A percentile compares a stretch with the other conserved stretches of the same genome.
These are phyloP conservation scores for Popillia japonica DNA, from an alignment of 1,140 invertebrate genomes.

Conservation along the genomic window DNA sequence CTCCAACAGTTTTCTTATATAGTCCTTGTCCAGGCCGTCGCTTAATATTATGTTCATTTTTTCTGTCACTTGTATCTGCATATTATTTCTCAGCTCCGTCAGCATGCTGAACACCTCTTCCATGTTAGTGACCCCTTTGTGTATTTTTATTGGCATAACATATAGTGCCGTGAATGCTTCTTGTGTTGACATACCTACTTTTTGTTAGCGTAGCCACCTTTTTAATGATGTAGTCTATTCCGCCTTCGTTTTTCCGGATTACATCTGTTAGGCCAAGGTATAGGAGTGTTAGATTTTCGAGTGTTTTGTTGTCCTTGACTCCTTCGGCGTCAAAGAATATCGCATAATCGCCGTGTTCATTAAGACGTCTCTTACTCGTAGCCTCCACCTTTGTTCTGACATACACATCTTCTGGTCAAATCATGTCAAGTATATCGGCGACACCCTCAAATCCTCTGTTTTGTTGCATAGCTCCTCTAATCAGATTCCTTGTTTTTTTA, in stretches of 20 bases:
- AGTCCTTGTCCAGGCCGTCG: not conserved
- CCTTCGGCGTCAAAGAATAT: not conserved
- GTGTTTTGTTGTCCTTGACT: not conserved
- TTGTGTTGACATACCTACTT: not conserved
- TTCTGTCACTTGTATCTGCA: not conserved
- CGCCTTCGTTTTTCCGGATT: not conserved
- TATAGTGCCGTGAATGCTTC: not conserved
- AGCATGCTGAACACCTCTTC: not conserved
- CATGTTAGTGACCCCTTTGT: not conserved
- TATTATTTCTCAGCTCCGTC: not conserved
- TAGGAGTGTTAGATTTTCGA: not conserved
- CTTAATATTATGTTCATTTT: not conserved
- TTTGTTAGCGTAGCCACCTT: not conserved
- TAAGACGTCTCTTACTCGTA: not conserved
- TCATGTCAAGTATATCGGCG: not conserved
- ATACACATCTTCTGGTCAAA: not conserved
- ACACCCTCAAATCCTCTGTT: not conserved
- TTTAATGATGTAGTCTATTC: not conserved
- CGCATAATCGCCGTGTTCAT: not conserved
- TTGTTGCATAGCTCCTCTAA: not conserved
- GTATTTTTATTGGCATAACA: not conserved
- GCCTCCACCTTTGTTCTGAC: not conserved
- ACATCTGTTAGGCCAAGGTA: not conserved
- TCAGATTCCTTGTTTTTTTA: not conserved
- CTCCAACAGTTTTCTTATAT: not conserved